phyloP scores from a whole-genome alignment of 64 coral and sea anemone genomes.

The Hydrozoanthus tunicans region DNA sequence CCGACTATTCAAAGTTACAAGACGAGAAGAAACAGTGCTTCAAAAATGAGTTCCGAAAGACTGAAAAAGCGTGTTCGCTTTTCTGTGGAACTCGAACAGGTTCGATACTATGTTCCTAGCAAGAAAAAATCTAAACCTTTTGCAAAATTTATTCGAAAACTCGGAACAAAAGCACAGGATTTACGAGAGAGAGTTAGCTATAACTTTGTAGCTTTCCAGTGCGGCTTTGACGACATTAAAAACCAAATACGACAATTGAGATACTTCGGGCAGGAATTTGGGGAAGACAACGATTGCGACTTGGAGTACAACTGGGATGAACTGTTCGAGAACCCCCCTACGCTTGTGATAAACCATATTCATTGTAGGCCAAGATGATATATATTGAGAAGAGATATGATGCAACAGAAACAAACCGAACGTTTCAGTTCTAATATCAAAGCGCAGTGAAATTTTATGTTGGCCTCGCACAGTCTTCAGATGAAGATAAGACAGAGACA shows the following conservation, averaged over 20 bases:
- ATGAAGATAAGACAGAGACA: no score
- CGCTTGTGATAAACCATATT: background rate
- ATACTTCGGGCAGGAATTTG: background rate
- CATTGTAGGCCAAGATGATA: no score
- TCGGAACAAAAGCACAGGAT: background rate
- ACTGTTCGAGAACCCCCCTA: background rate
- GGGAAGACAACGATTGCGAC: background rate
- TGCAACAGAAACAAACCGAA: no score
- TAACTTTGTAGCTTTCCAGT: background rate
- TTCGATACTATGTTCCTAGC: background rate
- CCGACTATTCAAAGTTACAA: background rate
- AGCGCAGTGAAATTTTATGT: no score
- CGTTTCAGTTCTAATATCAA: no score
- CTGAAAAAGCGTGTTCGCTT: constrained; percentile 1
- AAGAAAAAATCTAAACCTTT: background rate
- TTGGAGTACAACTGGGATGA: constrained; percentile 36
- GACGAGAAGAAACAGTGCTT: background rate
- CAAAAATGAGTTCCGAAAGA: background rate
- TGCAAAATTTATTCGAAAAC: background rate
- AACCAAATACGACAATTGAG: background rate
- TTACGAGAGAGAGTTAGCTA: background rate
- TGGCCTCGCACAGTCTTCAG: no score
- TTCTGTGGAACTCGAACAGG: constrained; percentile 17
- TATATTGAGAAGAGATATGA: no score
- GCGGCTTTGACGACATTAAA: background rate